phyloP scores from a whole-genome alignment of 2,113 vertebrate genomes.

The Daubentonia madagascariensis region DNA sequence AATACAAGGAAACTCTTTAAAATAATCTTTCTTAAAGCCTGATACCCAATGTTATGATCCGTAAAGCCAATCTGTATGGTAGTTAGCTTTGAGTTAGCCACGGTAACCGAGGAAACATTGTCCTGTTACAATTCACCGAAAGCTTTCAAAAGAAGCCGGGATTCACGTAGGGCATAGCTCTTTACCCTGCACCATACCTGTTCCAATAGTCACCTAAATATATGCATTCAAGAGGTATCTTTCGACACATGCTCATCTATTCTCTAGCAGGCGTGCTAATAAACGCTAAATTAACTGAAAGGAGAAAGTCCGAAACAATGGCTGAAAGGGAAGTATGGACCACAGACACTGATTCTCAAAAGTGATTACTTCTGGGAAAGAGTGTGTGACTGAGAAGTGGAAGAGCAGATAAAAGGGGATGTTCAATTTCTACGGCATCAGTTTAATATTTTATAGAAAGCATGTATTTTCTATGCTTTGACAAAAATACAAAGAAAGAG shows the following conservation, averaged over 20 bases:
- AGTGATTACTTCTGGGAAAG: background rate
- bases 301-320: background rate
- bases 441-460: background rate
- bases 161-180: background rate
- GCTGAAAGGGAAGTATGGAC: background rate
- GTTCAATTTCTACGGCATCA: background rate
- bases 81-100: conserved; percentile 49
- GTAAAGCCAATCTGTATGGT: conserved; percentile 51
- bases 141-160: conserved; percentile 25
- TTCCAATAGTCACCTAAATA: conserved; percentile 27
- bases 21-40: conserved; percentile 40
- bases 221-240: background rate
- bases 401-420: background rate
- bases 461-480: background rate
- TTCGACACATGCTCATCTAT: background rate
- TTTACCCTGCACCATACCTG: conserved; percentile 3
- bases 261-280: background rate
- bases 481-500: background rate
- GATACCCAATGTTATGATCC: conserved; percentile 45
- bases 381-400: background rate
- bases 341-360: background rate
- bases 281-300: background rate
- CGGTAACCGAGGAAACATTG: conserved; percentile 47
- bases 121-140: conserved; percentile 59
- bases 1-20: conserved; percentile 54